Base-by-base conservation (phyloP, 2,888 invertebrate genomes). In the Caenorhabditis macrosperma region DNA sequence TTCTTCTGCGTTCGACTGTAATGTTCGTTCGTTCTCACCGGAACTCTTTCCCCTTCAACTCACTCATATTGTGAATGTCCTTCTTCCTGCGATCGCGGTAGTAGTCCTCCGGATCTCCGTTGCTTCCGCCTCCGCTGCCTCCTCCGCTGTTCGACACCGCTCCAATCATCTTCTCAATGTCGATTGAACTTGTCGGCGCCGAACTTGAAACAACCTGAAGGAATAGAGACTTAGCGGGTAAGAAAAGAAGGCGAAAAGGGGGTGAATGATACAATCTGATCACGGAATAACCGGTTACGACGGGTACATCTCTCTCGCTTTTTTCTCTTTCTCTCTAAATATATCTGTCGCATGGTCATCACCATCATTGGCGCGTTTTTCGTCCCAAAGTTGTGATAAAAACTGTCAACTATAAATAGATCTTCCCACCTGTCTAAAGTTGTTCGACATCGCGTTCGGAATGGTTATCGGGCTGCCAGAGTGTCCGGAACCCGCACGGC, bases 1-100 rank as follows among this genome's bases (percentile, higher is more conserved):
- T 93, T 85, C 97, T 93, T 26, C 90, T 86, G 26, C 90, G 85
- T 78, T 90, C 90, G 76, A 90, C 90, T 90, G 82, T 79, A 88
- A 9, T 4, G 0, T 22, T 60, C 10, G 10, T 33, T 35, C n/a
- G n/a, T n/a, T 5, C 20, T 15, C 9, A 46, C 17, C 10, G 26
- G 12, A 35, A 4, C 38, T 5, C 35, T 17, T 3, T 17, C 48
- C 20, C 9, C 2, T 15, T 26, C 41, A 55, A 81, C 87, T 80
- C 72, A 90, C 89, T 90, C 90, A 90, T 89, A 83, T 90, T 90
- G 82, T 90, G 90, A 54, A 90, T 89, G 78, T 90, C 90, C 84
- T 90, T 90, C 86, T 91, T 90, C 72, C 90, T 82, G 17, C 90
- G 81, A 57, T 90, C 90, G 30, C 90, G 68, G 71, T 76, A 88